phyloP scores from a whole-genome alignment of 2,888 invertebrate genomes.

The Fragum sueziense region DNA sequence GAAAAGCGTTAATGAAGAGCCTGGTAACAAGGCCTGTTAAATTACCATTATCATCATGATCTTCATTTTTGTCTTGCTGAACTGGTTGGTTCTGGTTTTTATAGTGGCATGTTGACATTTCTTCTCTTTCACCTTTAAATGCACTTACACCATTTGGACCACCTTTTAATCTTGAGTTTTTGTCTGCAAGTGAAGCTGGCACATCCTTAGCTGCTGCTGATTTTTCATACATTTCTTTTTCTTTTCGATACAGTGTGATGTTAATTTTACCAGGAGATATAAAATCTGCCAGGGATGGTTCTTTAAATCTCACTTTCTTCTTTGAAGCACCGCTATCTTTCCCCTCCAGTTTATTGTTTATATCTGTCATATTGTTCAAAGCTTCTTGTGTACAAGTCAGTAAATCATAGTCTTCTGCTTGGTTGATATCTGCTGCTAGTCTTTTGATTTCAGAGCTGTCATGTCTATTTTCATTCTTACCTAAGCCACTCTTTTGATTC shows the following conservation, averaged over 20 bases:
- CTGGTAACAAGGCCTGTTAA: too few relatives aligned
- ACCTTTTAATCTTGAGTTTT: neutral
- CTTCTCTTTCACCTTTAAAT: neutral
- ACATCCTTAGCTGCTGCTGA: neutral
- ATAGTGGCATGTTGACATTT: neutral
- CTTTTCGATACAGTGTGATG: slow-evolving; percentile 35
- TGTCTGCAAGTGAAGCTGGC: neutral
- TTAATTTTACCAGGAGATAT: slow-evolving; percentile 39
- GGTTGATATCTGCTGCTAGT: slow-evolving; percentile 63
- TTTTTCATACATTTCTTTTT: neutral
- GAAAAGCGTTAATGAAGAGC: too few relatives aligned
- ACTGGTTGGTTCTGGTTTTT: neutral
- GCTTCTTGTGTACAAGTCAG: slow-evolving; percentile 75
- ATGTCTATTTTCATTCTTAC: slow-evolving; percentile 23
- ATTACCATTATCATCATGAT: neutral
- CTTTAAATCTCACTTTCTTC: slow-evolving; percentile 55
- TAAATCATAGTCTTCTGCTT: slow-evolving; percentile 77
- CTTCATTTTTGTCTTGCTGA: neutral
- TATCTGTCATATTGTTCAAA: slow-evolving; percentile 50
- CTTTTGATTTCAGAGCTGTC: slow-evolving; percentile 58
- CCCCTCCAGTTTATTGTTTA: neutral
- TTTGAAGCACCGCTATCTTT: slow-evolving; percentile 5
- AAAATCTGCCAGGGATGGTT: slow-evolving; percentile 51
- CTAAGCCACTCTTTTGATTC: neutral
- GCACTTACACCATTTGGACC: neutral